Conservation (phyloP, 1,140 invertebrate genomes). For the Lordiphosa collinella region DNA sequence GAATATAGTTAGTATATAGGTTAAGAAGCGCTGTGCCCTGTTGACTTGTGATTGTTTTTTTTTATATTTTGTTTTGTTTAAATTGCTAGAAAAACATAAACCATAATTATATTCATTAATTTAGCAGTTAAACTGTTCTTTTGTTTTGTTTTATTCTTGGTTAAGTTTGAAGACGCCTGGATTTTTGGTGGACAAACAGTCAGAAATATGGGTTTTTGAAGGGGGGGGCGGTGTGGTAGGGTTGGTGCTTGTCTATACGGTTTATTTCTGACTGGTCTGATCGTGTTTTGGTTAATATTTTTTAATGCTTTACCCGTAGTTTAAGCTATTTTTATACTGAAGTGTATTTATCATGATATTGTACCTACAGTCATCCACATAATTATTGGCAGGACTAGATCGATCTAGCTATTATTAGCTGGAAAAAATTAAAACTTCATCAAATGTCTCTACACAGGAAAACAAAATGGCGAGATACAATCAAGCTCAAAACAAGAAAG, state of each 20-base stretch:
- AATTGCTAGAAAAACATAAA: constrained; percentile 11
- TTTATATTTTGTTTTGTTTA: constrained; percentile 31
- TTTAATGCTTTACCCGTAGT: constrained; percentile 58
- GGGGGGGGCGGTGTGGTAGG: background rate
- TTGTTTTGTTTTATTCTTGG: too few species aligned
- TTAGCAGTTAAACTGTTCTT: constrained; percentile 31
- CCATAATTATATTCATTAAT: constrained; percentile 5
- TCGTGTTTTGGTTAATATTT: constrained; percentile 30
- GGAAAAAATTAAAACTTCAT: too few species aligned
- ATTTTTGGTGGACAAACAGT: constrained; percentile 27
- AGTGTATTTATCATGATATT: constrained; percentile 40
- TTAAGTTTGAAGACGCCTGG: constrained; percentile 60
- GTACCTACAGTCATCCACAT: constrained; percentile 7
- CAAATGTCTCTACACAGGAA: too few species aligned
- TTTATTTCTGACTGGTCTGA: constrained; percentile 27
- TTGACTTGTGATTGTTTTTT: constrained; percentile 66
- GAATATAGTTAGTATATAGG: constrained; percentile 58
- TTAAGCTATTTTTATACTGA: constrained; percentile 43
- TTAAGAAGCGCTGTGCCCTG: constrained; percentile 76
- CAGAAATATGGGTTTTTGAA: background rate
- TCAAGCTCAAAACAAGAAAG: too few species aligned
- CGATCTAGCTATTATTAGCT: too few species aligned
- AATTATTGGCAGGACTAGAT: too few species aligned
- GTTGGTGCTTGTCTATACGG: constrained; percentile 42
- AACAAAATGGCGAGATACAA: too few species aligned